Evolutionary conservation across 2,113 vertebrate species (phyloP).

Genomic region (Camelus bactrianus): DNA sequence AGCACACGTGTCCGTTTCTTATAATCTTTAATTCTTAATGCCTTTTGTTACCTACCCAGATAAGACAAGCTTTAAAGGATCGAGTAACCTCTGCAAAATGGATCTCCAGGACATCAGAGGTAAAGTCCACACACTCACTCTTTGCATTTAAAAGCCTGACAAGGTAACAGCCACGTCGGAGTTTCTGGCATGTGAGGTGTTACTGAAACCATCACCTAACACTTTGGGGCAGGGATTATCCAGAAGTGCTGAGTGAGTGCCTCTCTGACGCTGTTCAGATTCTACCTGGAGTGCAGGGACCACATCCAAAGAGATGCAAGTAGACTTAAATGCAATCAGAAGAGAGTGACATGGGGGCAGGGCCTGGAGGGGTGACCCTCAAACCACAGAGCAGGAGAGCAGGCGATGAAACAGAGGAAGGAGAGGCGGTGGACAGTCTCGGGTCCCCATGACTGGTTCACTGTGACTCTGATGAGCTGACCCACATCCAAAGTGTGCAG

Average conservation of each 20-base stretch:
- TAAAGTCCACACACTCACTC: constrained; percentile 52
- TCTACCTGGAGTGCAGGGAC: background rate
- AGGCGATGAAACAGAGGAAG: background rate
- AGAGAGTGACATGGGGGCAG: background rate
- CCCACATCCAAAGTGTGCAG: background rate
- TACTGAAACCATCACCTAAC: background rate
- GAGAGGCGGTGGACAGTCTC: background rate
- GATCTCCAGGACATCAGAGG: constrained; percentile 82
- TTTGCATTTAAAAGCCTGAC: background rate
- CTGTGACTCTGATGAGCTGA: background rate
- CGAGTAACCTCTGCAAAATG: constrained; percentile 66
- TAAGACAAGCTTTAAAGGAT: constrained; percentile 85
- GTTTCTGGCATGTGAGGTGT: background rate
- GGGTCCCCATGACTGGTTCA: background rate
- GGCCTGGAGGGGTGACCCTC: background rate
- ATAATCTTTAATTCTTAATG: background rate
- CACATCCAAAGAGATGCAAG: background rate
- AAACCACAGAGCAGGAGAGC: background rate
- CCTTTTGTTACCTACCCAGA: constrained; percentile 76
- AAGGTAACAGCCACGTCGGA: background rate
- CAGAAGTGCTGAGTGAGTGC: background rate
- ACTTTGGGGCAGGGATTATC: background rate
- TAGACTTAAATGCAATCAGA: background rate
- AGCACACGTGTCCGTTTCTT: background rate
- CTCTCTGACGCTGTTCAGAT: background rate